Evolutionary conservation across 2,888 invertebrate genomes (phyloP).

Genomic region (Pseudococcus longispinus): DNA sequence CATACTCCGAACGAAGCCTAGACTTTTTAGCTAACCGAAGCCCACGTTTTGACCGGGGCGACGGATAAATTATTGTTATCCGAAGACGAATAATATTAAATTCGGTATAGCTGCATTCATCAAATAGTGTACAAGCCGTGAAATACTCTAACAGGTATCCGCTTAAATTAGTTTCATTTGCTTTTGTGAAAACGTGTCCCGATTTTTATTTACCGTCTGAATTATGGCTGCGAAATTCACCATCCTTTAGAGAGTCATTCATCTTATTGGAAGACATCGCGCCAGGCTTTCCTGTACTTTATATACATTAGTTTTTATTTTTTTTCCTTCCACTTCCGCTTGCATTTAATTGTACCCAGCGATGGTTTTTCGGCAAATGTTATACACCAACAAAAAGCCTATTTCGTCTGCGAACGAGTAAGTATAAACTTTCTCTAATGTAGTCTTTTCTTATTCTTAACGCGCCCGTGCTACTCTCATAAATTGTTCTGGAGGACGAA

Average conservation of each 20-base stretch:
- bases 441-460: slow-evolving; percentile 13
- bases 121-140: neutral
- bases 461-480: neutral
- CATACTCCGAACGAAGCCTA: neutral
- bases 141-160: slow-evolving; percentile 15
- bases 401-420: neutral
- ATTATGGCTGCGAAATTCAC: neutral
- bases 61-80: slow-evolving; percentile 4
- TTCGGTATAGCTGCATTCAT: neutral
- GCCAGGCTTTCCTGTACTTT: slow-evolving; percentile 21
- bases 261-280: slow-evolving; percentile 31
- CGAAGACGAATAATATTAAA: neutral
- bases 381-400: slow-evolving; percentile 6
- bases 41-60: neutral
- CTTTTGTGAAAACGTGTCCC: slow-evolving; percentile 30
- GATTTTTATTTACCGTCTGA: slow-evolving; percentile 27
- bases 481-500: neutral
- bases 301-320: slow-evolving; percentile 33
- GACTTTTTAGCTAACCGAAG: neutral
- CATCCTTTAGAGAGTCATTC: slow-evolving; percentile 28
- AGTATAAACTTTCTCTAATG: neutral
- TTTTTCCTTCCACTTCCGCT: slow-evolving; percentile 22
- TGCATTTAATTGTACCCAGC: slow-evolving; percentile 11
- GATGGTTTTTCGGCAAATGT: slow-evolving; percentile 20
- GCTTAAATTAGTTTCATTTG: slow-evolving; percentile 26